Conservation (phyloP, 2,797 vertebrate species). For the Leptoclinus maculatus region DNA sequence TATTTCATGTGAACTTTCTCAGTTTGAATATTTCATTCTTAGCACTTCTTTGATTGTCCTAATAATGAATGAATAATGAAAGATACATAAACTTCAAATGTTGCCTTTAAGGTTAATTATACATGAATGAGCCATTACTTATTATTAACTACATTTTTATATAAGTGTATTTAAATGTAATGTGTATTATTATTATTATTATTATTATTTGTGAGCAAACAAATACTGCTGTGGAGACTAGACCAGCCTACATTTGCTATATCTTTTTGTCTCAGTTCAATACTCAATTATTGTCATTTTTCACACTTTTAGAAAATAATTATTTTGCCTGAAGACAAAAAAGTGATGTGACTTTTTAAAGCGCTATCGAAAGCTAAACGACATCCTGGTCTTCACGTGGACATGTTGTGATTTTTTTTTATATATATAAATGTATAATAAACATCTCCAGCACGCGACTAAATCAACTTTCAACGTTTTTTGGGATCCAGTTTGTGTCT, state of each 20-base stretch:
- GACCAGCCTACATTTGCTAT: not conserved
- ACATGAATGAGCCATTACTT: not conserved
- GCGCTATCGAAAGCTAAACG: not conserved
- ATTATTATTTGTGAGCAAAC: not conserved
- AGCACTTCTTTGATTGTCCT: not conserved
- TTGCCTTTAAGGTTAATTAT: not conserved
- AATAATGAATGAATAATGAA: not conserved
- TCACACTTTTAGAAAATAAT: conserved; percentile 2
- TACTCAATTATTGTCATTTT: not conserved
- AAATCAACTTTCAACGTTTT: not conserved
- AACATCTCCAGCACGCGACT: not conserved
- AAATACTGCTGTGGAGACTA: not conserved
- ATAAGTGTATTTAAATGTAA: not conserved
- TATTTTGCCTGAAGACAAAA: not conserved
- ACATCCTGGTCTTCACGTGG: not conserved
- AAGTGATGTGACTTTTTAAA: not conserved
- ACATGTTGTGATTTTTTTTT: not conserved
- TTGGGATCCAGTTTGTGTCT: not conserved
- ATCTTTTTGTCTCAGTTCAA: not conserved
- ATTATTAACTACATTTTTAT: not conserved
- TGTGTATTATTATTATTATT: not conserved
- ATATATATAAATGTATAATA: not conserved
- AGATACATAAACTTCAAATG: not conserved
- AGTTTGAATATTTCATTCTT: not conserved
- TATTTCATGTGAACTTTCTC: not conserved